These are phyloP conservation scores for Merodon equestris DNA, from an alignment of 2,888 invertebrate genomes.

Conservation along the genomic window DNA sequence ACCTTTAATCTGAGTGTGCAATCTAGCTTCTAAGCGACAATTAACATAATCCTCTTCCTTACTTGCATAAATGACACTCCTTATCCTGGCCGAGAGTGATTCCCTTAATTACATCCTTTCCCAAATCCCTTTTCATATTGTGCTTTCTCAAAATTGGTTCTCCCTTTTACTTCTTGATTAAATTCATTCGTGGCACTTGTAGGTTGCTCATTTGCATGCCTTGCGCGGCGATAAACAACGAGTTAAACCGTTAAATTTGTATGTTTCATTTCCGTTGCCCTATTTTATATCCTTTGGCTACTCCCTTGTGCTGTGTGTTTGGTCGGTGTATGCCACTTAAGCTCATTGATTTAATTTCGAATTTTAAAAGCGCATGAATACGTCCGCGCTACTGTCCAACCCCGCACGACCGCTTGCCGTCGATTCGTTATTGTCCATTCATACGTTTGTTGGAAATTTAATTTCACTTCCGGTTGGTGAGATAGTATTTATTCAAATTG, in stretches of 20 bases:
- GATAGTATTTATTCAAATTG: constrained; percentile 33
- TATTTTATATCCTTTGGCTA: background rate
- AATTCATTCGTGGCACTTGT: constrained; percentile 8
- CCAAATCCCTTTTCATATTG: too few species aligned
- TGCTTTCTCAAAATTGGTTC: constrained; percentile 26
- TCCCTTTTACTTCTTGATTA: constrained; percentile 25
- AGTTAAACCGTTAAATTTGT: constrained; percentile 30
- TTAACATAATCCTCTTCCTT: too few species aligned
- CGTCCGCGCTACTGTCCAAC: constrained; percentile 5
- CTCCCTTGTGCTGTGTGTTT: background rate
- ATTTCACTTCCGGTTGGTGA: constrained; percentile 2
- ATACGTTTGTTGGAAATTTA: constrained; percentile 4
- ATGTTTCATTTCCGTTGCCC: constrained; percentile 10
- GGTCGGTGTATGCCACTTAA: constrained; percentile 31
- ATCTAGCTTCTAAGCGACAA: too few species aligned
- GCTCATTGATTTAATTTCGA: constrained; percentile 42
- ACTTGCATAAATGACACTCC: too few species aligned
- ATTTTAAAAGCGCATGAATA: constrained; percentile 38
- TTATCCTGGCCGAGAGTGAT: too few species aligned
- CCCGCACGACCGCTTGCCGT: too few species aligned
- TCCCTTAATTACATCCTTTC: too few species aligned
- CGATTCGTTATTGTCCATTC: too few species aligned
- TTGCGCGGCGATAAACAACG: constrained; percentile 26
- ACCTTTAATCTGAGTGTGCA: too few species aligned
- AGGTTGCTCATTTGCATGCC: constrained; percentile 13